These are phyloP conservation scores for Periophthalmus magnuspinnatus DNA, from an alignment of 2,797 vertebrate genomes.

Conservation along the genomic window DNA sequence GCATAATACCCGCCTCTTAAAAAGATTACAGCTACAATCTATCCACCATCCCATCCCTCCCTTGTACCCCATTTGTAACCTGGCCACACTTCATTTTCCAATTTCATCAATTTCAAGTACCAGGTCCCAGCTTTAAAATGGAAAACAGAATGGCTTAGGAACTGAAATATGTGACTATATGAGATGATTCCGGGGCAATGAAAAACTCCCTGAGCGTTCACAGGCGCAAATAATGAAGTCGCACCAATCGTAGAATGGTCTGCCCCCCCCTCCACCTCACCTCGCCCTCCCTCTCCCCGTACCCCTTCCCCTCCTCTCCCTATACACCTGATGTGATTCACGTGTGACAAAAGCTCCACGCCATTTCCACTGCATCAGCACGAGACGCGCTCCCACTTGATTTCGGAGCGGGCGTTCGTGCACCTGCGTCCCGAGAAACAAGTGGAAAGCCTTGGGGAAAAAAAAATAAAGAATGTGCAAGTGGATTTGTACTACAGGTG, in stretches of 20 bases:
- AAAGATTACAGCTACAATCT: neutral
- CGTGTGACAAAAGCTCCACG: constrained; percentile 31
- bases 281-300: too few species aligned
- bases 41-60: neutral
- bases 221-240: constrained; percentile 54
- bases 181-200: constrained; percentile 8
- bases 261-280: neutral
- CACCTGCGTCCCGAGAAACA: constrained; percentile 24
- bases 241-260: constrained; percentile 34
- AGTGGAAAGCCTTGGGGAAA: neutral
- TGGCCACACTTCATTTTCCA: constrained; percentile 27
- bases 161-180: neutral
- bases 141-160: constrained; percentile 23
- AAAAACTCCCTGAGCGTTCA: constrained; percentile 16
- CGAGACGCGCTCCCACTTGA: neutral
- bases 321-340: constrained; percentile 36
- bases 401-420: neutral
- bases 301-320: neutral
- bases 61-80: constrained; percentile 17
- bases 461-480: too few species aligned
- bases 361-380: constrained; percentile 39
- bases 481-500: too few species aligned
- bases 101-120: constrained; percentile 1
- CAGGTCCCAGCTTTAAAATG: constrained; percentile 12
- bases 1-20: neutral